These are phyloP conservation scores for Lepus europaeus DNA, from an alignment of 2,113 vertebrate species.

Conservation along the genomic window DNA sequence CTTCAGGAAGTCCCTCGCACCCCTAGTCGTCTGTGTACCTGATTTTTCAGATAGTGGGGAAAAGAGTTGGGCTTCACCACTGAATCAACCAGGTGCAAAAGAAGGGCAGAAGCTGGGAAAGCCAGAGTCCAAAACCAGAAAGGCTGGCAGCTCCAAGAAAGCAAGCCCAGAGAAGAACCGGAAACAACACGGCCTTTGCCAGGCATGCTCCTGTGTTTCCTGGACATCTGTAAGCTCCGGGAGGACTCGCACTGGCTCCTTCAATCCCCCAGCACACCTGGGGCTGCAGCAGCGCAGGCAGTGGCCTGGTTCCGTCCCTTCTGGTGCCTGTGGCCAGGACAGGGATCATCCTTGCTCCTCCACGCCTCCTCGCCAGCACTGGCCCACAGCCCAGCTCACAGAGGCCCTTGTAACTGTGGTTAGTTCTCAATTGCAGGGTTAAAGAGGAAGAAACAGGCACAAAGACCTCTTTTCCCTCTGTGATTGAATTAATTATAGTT, in stretches of 20 bases:
- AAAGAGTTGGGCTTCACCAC: slow-evolving; percentile 22
- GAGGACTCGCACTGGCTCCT: neutral
- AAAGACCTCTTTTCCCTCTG: neutral
- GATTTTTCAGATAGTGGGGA: neutral
- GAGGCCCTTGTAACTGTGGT: neutral
- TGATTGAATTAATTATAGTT: slow-evolving; percentile 44
- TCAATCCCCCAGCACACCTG: neutral
- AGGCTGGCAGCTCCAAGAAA: neutral
- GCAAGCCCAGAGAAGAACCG: neutral
- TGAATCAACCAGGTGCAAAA: slow-evolving; percentile 10
- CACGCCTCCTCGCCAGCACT: accelerated
- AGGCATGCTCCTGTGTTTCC: neutral
- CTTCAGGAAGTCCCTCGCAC: neutral
- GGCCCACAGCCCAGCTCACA: neutral
- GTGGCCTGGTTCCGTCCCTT: neutral
- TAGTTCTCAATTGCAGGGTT: neutral
- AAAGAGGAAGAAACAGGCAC: neutral
- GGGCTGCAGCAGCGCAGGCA: too few species aligned
- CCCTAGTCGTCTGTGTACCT: too few species aligned
- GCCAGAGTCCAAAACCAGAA: neutral
- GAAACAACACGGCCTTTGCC: neutral
- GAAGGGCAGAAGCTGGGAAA: neutral
- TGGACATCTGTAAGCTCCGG: neutral
- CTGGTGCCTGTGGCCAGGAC: neutral
- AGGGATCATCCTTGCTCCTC: neutral